Percentiles rank a stretch among this genome's conserved stretches.
Evolutionary conservation across 2,797 vertebrate species (phyloP).

Genomic region (Neosalanx taihuensis): DNA sequence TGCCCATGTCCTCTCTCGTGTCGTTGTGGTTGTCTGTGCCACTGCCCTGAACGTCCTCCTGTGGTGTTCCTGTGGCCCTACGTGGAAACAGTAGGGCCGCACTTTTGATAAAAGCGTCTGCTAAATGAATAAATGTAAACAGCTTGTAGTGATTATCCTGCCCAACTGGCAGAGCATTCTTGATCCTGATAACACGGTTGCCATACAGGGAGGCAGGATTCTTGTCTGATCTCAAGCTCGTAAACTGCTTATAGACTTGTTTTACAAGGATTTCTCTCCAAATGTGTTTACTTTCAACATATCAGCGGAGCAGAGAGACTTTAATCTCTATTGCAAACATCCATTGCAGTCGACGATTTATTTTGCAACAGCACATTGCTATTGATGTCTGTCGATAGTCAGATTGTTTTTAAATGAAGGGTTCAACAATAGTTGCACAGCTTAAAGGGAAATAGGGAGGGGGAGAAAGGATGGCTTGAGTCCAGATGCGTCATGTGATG

Average conservation of each 20-base stretch:
- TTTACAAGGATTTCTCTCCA: background rate
- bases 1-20: background rate
- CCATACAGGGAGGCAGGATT: background rate
- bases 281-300: slow-evolving; percentile 5
- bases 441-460: background rate
- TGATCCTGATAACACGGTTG: slow-evolving; percentile 11
- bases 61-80: slow-evolving; percentile 10
- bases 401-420: background rate
- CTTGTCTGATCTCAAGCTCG: slow-evolving; percentile 1
- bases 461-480: background rate
- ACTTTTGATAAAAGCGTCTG: no score
- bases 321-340: background rate
- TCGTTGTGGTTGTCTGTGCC: background rate
- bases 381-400: background rate
- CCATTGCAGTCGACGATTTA: background rate
- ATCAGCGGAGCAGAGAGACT: background rate
- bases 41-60: slow-evolving; percentile 6
- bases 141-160: slow-evolving; percentile 15
- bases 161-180: slow-evolving; percentile 14
- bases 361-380: background rate
- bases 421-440: background rate
- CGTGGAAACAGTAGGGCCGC: background rate
- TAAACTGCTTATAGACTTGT: slow-evolving; percentile 4
- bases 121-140: background rate
- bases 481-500: slow-evolving; percentile 10